Percentiles rank a stretch among this genome's conserved stretches.
phyloP scores from a whole-genome alignment of 2,888 invertebrate genomes.

The Lasioglossum pauxillum region DNA sequence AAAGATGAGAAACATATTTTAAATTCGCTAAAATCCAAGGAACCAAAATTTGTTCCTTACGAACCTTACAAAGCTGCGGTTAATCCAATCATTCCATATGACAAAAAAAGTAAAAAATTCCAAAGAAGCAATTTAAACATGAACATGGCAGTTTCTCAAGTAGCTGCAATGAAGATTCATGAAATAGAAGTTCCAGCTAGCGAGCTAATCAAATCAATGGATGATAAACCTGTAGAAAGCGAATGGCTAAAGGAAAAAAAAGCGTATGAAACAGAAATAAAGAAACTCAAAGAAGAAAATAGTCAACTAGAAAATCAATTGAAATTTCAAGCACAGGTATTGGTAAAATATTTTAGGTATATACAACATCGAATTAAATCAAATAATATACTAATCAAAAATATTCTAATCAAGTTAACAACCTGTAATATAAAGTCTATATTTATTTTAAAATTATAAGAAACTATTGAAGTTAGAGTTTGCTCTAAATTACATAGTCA shows the following conservation, averaged over 20 bases:
- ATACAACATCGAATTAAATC: background rate
- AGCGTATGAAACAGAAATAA: constrained; percentile 87
- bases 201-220: constrained; percentile 56
- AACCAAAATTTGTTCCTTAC: constrained; percentile 94
- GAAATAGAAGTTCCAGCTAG: constrained; percentile 83
- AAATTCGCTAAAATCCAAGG: constrained; percentile 86
- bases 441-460: background rate
- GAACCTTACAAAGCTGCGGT: constrained; percentile 95
- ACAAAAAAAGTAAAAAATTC: constrained; percentile 83
- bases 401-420: background rate
- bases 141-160: constrained; percentile 89
- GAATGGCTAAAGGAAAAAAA: constrained; percentile 85
- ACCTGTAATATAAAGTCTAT: background rate
- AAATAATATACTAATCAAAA: background rate
- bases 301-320: constrained; percentile 91
- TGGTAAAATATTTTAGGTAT: constrained; percentile 15
- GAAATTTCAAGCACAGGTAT: constrained; percentile 93
- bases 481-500: background rate
- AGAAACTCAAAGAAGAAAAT: constrained; percentile 89
- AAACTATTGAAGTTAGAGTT: background rate
- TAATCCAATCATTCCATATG: constrained; percentile 89
- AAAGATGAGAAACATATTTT: constrained; percentile 85
- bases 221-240: constrained; percentile 46
- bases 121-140: constrained; percentile 88
- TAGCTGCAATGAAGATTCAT: constrained; percentile 88